Conservation (phyloP, 2,888 invertebrate species). For the Callyntrura sp. region DNA sequence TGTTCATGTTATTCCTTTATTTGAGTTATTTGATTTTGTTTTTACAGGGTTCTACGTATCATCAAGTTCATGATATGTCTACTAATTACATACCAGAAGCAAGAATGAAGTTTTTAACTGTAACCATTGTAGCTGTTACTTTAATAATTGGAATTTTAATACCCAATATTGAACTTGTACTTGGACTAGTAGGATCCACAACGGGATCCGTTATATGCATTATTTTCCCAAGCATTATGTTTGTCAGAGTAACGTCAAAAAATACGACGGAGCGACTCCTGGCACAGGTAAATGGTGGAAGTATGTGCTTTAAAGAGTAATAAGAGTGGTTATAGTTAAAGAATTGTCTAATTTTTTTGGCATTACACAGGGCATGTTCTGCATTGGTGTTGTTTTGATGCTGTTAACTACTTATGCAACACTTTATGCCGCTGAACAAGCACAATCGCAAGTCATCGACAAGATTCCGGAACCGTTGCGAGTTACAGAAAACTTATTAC, state of each 20-base stretch:
- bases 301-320: too few species aligned
- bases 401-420: slow-evolving; percentile 96
- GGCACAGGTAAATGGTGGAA: slow-evolving; percentile 85
- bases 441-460: slow-evolving; percentile 86
- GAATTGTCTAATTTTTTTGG: slow-evolving; percentile 84
- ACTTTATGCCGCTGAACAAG: slow-evolving; percentile 91
- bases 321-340: neutral
- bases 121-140: slow-evolving; percentile 91
- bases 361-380: slow-evolving; percentile 91
- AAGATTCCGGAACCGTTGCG: slow-evolving; percentile 70
- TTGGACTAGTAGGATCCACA: slow-evolving; percentile 97
- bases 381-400: slow-evolving; percentile 94
- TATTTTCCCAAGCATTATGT: slow-evolving; percentile 96
- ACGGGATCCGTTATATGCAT: slow-evolving; percentile 97
- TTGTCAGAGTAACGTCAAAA: slow-evolving; percentile 93
- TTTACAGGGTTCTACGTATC: slow-evolving; percentile 74
- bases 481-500: slow-evolving; percentile 63
- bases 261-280: slow-evolving; percentile 93
- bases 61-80: slow-evolving; percentile 83
- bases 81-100: slow-evolving; percentile 91
- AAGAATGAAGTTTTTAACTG: slow-evolving; percentile 93
- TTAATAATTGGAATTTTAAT: slow-evolving; percentile 93
- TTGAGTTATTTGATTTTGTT: slow-evolving; percentile 12
- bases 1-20: too few species aligned
- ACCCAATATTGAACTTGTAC: slow-evolving; percentile 97